Percentiles rank a stretch among this genome's conserved stretches.
phyloP scores from a whole-genome alignment of 2,797 vertebrate species.

The Trachops cirrhosus region DNA sequence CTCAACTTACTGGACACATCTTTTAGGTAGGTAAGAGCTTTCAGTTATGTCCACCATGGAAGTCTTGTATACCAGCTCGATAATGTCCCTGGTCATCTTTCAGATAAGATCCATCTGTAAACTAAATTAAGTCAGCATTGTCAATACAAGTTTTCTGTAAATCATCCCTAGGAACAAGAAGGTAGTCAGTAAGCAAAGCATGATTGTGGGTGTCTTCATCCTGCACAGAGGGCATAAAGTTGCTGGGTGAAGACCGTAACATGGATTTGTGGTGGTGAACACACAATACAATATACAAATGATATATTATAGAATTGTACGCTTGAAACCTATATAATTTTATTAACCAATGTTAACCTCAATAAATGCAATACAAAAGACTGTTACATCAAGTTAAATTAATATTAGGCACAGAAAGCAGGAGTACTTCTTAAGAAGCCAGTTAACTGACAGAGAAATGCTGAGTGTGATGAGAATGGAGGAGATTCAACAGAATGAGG shows the following conservation, averaged over 20 bases:
- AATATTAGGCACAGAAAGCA: not conserved
- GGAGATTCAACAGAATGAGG: not conserved
- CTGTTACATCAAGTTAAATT: not conserved
- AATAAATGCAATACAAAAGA: not conserved
- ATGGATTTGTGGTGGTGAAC: not conserved
- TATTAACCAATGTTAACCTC: not conserved
- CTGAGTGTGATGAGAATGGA: not conserved
- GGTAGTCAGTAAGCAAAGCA: not conserved
- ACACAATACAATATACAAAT: not conserved
- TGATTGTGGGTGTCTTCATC: not conserved
- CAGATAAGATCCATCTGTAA: not conserved
- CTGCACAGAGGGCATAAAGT: not conserved
- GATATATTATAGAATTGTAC: not conserved
- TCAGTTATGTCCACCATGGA: not conserved
- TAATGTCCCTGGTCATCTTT: not conserved
- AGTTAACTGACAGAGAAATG: not conserved
- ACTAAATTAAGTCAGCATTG: not conserved
- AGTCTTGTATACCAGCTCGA: not conserved
- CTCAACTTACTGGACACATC: not conserved
- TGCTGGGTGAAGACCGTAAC: not conserved
- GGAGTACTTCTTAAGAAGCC: not conserved
- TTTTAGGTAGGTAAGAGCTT: not conserved
- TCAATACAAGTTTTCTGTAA: not conserved
- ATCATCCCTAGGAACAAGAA: not conserved
- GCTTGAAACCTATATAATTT: not conserved